phyloP scores from a whole-genome alignment of 1,140 invertebrate species.

The Lepidurus packardi region DNA sequence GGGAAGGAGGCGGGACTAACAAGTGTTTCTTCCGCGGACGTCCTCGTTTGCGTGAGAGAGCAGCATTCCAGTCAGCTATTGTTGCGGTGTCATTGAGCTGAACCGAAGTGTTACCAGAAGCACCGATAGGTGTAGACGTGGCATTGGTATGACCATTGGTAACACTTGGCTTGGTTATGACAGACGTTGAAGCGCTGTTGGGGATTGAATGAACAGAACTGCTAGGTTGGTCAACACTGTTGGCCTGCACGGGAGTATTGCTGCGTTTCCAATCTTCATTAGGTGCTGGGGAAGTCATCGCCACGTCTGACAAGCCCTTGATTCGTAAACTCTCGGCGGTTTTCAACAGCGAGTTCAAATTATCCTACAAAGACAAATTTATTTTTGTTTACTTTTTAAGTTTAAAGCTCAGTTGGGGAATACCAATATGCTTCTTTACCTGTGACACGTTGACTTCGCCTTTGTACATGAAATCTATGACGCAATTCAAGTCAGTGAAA shows the following conservation, averaged over 20 bases:
- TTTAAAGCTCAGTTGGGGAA: background rate
- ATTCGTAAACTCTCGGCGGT: constrained; percentile 85
- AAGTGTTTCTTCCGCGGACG: constrained; percentile 45
- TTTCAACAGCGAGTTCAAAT: constrained; percentile 75
- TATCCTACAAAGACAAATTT: constrained; percentile 53
- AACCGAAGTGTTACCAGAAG: background rate
- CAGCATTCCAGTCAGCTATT: constrained; percentile 48
- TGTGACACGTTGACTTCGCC: constrained; percentile 92
- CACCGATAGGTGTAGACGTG: constrained; percentile 31
- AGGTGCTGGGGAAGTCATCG: constrained; percentile 45
- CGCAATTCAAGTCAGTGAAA: constrained; percentile 73
- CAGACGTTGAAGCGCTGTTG: background rate
- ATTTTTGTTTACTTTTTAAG: constrained; percentile 5
- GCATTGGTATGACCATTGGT: constrained; percentile 33
- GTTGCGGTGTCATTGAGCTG: background rate
- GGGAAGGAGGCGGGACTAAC: constrained; percentile 41
- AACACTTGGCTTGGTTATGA: constrained; percentile 11
- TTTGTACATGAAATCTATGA: constrained; percentile 92
- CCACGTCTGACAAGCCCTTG: constrained; percentile 82
- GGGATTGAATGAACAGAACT: constrained; percentile 25
- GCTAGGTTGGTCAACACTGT: constrained; percentile 31
- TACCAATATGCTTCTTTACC: constrained; percentile 46
- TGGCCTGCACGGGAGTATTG: constrained; percentile 32
- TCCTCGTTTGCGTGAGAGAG: constrained; percentile 44
- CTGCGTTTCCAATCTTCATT: constrained; percentile 47